Evolutionary conservation across 2,113 vertebrate genomes (phyloP).

Genomic region (Sakesphorus luctuosus): DNA sequence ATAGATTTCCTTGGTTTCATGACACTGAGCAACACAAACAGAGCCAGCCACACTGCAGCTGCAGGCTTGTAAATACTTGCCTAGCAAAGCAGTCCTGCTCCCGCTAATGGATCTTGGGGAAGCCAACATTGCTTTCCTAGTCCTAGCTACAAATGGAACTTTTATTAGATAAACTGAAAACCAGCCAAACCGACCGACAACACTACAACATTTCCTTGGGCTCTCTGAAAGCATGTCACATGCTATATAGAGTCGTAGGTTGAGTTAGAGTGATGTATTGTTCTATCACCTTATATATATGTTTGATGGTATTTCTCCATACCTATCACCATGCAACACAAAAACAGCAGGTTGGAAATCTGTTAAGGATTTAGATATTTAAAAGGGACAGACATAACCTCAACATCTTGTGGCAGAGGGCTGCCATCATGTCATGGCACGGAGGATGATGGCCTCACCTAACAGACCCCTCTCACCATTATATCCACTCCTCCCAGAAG

Average conservation of each 20-base stretch:
- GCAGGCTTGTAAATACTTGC: constrained; percentile 33
- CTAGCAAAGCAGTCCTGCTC: neutral
- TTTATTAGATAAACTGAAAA: neutral
- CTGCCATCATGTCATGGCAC: rapidly evolving
- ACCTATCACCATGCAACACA: neutral
- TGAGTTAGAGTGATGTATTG: neutral
- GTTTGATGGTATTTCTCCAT: neutral
- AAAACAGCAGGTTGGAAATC: neutral
- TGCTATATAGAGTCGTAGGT: neutral
- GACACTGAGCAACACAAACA: neutral
- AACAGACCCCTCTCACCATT: neutral
- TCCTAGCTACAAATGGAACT: neutral
- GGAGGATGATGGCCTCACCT: neutral
- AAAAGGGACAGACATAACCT: too few relatives aligned
- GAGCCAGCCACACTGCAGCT: neutral
- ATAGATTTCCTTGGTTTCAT: neutral
- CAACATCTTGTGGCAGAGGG: rapidly evolving
- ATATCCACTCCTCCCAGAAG: neutral
- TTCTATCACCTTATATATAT: neutral
- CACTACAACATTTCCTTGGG: neutral
- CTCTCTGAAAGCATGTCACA: neutral
- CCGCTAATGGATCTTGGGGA: neutral
- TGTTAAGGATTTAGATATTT: neutral
- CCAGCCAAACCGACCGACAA: neutral
- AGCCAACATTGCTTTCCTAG: neutral